phyloP scores from a whole-genome alignment of 2,888 invertebrate genomes.

The Entomobrya proxima region DNA sequence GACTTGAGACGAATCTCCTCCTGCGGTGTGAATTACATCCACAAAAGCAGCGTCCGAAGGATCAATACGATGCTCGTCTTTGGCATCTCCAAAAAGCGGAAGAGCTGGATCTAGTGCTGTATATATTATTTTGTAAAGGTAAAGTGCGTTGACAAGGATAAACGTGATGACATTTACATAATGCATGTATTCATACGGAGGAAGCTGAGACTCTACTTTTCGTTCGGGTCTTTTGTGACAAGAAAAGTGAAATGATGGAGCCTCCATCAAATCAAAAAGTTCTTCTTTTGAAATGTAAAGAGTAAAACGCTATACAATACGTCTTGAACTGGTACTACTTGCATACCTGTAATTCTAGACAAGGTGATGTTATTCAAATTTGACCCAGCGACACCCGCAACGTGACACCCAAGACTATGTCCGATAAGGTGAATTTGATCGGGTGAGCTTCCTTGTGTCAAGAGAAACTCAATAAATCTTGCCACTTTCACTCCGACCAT shows the following conservation, averaged over 20 bases:
- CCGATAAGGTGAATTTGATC: conserved; percentile 82
- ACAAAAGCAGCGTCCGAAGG: conserved; percentile 82
- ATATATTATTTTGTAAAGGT: too few relatives aligned
- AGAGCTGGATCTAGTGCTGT: conserved; percentile 83
- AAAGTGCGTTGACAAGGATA: conserved; percentile 15
- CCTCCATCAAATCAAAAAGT: conserved; percentile 7
- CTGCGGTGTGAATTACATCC: conserved; percentile 84
- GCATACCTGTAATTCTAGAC: conserved; percentile 76
- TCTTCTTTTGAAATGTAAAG: not conserved
- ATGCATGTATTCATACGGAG: not conserved
- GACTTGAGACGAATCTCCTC: conserved; percentile 48
- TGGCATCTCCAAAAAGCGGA: conserved; percentile 80
- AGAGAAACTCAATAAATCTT: conserved; percentile 81
- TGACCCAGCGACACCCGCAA: conserved; percentile 82
- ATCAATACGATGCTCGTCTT: conserved; percentile 80
- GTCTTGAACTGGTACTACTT: conserved; percentile 24
- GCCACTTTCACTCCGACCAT: conserved; percentile 82
- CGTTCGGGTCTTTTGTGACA: not conserved
- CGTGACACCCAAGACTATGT: conserved; percentile 82
- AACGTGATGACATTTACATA: conserved; percentile 32
- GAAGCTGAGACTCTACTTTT: not conserved
- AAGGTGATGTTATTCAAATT: conserved; percentile 77
- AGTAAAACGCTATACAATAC: not conserved
- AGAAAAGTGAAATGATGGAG: not conserved
- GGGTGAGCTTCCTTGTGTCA: conserved; percentile 80